phyloP scores from a whole-genome alignment of 2,113 vertebrate genomes.

The Atrichornis clamosus region DNA sequence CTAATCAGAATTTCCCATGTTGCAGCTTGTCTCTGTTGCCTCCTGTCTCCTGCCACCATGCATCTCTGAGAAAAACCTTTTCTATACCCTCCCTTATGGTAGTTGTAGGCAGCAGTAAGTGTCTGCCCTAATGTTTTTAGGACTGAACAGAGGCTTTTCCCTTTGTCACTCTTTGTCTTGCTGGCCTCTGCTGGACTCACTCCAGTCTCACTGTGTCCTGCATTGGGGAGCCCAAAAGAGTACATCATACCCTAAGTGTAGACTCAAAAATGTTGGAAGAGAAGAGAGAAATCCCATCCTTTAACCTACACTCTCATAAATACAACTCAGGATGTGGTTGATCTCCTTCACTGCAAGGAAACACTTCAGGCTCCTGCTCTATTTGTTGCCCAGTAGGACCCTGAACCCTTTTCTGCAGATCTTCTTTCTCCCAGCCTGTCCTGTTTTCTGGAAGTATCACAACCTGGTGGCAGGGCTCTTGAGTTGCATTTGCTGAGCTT shows the following conservation, averaged over 20 bases:
- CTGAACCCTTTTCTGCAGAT: background rate
- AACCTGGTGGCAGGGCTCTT: background rate
- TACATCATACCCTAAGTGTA: background rate
- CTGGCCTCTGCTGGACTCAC: background rate
- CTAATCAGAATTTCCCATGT: background rate
- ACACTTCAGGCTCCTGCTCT: background rate
- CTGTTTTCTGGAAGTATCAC: background rate
- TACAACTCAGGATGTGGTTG: background rate
- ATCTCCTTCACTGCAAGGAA: background rate
- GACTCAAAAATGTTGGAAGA: background rate
- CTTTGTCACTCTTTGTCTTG: background rate
- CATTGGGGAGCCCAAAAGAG: background rate
- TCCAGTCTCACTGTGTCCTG: background rate
- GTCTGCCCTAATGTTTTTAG: background rate
- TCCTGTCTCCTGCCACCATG: background rate
- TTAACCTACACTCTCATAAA: background rate
- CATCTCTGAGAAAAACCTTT: background rate
- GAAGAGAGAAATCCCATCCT: background rate
- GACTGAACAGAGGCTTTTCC: background rate
- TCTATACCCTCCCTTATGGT: background rate
- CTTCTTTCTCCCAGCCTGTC: background rate
- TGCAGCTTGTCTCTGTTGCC: background rate
- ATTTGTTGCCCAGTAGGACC: background rate
- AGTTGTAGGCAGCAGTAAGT: background rate
- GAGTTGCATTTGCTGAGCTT: background rate